phyloP scores from a whole-genome alignment of 2,113 vertebrate species.

The Columba janthina region DNA sequence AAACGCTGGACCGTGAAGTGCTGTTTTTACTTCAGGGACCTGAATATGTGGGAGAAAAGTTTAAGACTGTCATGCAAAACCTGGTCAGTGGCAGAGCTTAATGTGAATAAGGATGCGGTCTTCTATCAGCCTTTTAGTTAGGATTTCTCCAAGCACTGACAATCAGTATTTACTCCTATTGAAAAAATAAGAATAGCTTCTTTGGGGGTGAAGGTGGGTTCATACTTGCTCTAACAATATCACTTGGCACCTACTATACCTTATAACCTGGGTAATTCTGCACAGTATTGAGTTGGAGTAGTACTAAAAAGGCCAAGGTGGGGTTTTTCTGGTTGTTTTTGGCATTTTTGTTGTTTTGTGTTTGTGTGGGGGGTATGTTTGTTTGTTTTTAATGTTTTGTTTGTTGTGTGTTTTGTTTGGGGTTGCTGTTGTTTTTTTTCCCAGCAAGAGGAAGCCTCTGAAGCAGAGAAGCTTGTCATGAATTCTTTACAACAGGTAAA shows the following conservation, averaged over 20 bases:
- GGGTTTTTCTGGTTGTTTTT: not conserved
- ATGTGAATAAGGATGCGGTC: not conserved
- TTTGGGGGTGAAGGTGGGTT: not conserved
- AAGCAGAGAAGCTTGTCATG: conserved; percentile 59
- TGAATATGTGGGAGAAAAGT: conserved; percentile 73
- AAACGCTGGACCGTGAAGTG: conserved; percentile 81
- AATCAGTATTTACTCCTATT: not conserved
- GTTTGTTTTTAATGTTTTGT: not conserved
- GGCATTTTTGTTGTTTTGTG: too few relatives aligned
- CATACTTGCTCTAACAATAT: not conserved
- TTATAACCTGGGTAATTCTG: not conserved
- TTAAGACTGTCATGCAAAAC: conserved; percentile 71
- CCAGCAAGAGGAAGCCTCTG: conserved; percentile 73
- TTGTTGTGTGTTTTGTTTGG: too few relatives aligned
- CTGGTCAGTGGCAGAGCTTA: conserved; percentile 70
- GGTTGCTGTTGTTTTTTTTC: not conserved
- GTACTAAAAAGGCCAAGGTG: not conserved
- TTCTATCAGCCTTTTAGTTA: not conserved
- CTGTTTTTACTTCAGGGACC: conserved; percentile 80
- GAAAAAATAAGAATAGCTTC: not conserved
- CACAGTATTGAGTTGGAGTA: not conserved
- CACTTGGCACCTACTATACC: not conserved
- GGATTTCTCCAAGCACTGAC: not conserved
- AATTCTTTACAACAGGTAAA: conserved; percentile 45
- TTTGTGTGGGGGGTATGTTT: not conserved